Percentiles rank a stretch among this genome's conserved stretches.
Evolutionary conservation across 2,797 vertebrate species (phyloP).

Genomic region (Ctenochaetus hawaiiensis): DNA sequence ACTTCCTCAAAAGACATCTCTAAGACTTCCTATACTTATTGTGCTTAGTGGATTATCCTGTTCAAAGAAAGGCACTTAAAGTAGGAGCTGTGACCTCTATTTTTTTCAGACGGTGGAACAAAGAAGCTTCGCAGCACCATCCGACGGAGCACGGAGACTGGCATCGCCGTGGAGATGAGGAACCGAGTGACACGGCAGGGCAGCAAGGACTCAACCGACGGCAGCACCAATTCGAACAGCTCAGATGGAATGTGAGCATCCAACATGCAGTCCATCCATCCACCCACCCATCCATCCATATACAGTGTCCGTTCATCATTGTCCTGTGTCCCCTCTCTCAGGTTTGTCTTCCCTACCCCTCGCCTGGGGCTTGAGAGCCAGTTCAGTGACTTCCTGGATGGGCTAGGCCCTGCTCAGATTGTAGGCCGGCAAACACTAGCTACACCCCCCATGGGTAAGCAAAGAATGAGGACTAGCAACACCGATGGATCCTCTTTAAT

Average conservation of each 20-base stretch:
- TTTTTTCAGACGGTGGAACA: conserved; percentile 89
- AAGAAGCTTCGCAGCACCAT: conserved; percentile 99
- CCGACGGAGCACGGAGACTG: conserved; percentile 96
- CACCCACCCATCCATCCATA: background rate
- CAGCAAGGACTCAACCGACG: conserved; percentile 96
- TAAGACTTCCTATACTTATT: conserved; percentile 9
- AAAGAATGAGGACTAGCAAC: background rate
- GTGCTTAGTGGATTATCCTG: conserved; percentile 32
- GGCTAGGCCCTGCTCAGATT: conserved; percentile 96
- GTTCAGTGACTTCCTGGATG: conserved; percentile 98
- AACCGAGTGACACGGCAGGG: conserved; percentile 95
- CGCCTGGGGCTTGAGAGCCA: conserved; percentile 95
- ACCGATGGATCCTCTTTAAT: background rate
- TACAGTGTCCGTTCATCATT: background rate
- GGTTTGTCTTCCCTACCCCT: conserved; percentile 93
- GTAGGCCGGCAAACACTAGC: conserved; percentile 97
- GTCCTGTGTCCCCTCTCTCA: conserved; percentile 56
- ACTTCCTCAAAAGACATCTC: conserved; percentile 30
- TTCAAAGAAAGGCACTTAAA: conserved; percentile 23
- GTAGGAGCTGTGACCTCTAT: conserved; percentile 16
- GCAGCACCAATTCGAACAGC: conserved; percentile 99
- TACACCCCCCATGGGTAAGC: conserved; percentile 96
- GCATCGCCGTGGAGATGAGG: conserved; percentile 98
- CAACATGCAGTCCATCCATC: background rate
- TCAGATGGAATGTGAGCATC: conserved; percentile 94